These are phyloP conservation scores for Laspeyria flexula DNA, from an alignment of 2,888 invertebrate genomes.

Conservation along the genomic window DNA sequence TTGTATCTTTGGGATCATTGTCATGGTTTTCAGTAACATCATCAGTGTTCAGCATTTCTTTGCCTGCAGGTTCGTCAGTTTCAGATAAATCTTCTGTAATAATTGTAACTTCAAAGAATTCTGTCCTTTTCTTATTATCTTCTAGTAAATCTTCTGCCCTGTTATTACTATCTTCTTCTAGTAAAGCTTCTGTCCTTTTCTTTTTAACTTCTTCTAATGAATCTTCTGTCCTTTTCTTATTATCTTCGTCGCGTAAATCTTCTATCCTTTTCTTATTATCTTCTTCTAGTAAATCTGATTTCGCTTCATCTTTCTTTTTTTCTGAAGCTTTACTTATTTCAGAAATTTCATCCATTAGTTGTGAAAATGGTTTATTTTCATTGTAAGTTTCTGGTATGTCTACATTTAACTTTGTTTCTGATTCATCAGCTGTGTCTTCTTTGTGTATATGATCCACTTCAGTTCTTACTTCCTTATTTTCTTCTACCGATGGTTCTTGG, in stretches of 20 bases:
- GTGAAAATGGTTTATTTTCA: constrained; percentile 53
- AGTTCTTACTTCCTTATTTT: constrained; percentile 15
- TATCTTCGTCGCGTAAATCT: no score
- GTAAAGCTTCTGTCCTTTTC: no score
- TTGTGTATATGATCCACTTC: constrained; percentile 2
- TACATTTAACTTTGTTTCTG: constrained; percentile 15
- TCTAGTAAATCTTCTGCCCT: constrained; percentile 28
- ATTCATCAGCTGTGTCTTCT: background rate
- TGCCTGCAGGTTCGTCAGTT: constrained; percentile 48
- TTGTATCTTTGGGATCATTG: constrained; percentile 28
- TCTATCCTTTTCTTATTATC: no score
- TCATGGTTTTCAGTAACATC: constrained; percentile 17
- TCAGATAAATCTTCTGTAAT: constrained; percentile 70
- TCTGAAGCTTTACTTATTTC: constrained; percentile 50
- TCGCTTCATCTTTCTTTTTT: constrained; percentile 37
- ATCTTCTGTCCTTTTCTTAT: constrained; percentile 42
- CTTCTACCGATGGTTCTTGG: constrained; percentile 8
- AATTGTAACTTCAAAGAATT: constrained; percentile 65
- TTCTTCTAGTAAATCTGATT: constrained; percentile 31
- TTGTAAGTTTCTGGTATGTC: constrained; percentile 39
- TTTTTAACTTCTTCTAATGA: no score
- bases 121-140: constrained; percentile 39
- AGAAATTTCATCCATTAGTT: constrained; percentile 51
- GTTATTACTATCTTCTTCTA: constrained; percentile 41
- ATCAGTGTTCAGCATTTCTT: constrained; percentile 8